Evolutionary conservation across 2,113 vertebrate genomes (phyloP).

Genomic region (Tretioscincus oriximinensis): DNA sequence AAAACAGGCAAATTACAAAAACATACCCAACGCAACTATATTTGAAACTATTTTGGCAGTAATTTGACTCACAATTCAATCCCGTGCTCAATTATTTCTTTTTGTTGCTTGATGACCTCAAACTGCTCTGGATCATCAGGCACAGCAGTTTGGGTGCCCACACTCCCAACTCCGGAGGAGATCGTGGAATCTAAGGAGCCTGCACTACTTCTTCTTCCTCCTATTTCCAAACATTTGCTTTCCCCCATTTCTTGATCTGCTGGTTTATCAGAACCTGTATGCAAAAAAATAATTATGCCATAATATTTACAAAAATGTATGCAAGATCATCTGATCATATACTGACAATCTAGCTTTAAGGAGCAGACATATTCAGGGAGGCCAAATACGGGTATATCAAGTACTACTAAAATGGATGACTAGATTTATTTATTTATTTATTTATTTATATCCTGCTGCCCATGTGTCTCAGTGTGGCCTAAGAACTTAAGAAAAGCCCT

Average conservation of each 20-base stretch:
- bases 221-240: constrained; percentile 82
- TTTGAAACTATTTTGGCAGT: constrained; percentile 75
- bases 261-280: constrained; percentile 84
- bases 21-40: neutral
- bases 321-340: neutral
- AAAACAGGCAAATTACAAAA: neutral
- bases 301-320: neutral
- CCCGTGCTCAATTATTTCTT: constrained; percentile 97
- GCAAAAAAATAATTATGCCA: neutral
- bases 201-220: constrained; percentile 83
- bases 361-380: neutral
- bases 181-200: constrained; percentile 92
- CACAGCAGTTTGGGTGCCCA: constrained; percentile 73
- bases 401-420: too few relatives aligned
- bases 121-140: constrained; percentile 94
- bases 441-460: too few relatives aligned
- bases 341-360: neutral
- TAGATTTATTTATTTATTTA: too few relatives aligned
- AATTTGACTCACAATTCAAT: constrained; percentile 87
- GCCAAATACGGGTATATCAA: too few relatives aligned
- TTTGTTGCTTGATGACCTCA: constrained; percentile 98
- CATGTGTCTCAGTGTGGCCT: too few relatives aligned
- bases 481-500: too few relatives aligned
- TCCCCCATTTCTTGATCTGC: constrained; percentile 83
- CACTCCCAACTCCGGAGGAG: constrained; percentile 80